Percentiles rank a stretch among this genome's conserved stretches.
phyloP scores from a whole-genome alignment of 2,113 vertebrate species.

The Myotis yumanensis region DNA sequence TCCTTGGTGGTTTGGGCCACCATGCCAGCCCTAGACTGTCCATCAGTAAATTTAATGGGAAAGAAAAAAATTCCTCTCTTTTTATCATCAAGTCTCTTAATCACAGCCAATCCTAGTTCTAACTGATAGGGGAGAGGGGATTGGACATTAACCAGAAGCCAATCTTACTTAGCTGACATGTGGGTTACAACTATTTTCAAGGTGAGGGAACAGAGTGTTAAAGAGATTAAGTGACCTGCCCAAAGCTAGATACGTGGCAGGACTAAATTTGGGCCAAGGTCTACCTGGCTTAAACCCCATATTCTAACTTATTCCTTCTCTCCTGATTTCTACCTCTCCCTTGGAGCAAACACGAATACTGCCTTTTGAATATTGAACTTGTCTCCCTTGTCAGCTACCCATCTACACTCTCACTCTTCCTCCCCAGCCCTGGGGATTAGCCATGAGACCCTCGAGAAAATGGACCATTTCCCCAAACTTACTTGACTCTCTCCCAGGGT shows the following conservation, averaged over 20 bases:
- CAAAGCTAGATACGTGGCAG: neutral
- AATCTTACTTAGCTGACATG: neutral
- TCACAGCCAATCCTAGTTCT: neutral
- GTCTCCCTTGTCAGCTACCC: neutral
- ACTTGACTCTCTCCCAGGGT: neutral
- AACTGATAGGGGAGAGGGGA: neutral
- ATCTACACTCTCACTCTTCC: neutral
- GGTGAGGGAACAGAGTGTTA: neutral
- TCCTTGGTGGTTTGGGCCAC: neutral
- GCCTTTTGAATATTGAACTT: neutral
- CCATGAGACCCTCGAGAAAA: neutral
- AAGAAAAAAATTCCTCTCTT: neutral
- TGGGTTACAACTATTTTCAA: neutral
- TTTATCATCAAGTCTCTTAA: neutral
- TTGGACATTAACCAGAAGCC: neutral
- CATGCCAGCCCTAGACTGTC: too few species aligned
- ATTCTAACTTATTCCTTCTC: neutral
- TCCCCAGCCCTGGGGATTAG: neutral
- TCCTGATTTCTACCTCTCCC: neutral
- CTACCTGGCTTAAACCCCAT: neutral
- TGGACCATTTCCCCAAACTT: neutral
- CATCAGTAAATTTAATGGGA: neutral
- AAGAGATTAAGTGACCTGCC: neutral
- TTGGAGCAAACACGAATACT: neutral
- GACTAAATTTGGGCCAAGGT: neutral